phyloP scores from a whole-genome alignment of 2,888 invertebrate species.

The Adelphocoris suturalis region DNA sequence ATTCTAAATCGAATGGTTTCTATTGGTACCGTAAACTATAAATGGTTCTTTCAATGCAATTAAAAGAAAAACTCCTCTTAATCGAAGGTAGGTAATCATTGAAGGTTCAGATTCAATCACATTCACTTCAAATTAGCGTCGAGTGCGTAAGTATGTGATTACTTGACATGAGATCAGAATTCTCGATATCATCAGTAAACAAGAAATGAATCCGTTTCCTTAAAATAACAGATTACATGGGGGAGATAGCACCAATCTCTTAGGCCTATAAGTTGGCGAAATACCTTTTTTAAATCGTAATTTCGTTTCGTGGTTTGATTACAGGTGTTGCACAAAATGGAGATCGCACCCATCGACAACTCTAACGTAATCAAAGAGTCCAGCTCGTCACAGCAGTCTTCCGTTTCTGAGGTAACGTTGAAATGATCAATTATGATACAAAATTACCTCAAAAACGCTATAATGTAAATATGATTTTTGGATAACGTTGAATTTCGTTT shows the following conservation, averaged over 20 bases:
- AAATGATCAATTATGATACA: no score
- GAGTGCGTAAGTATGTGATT: not conserved
- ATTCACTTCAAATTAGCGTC: not conserved
- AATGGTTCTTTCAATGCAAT: no score
- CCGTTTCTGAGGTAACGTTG: slow-evolving; percentile 71
- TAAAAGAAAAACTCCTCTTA: not conserved
- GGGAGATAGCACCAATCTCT: slow-evolving; percentile 7
- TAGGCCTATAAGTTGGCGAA: not conserved
- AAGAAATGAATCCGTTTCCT: slow-evolving; percentile 20
- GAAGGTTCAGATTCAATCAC: no score
- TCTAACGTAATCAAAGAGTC: slow-evolving; percentile 72
- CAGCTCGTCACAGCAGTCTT: slow-evolving; percentile 64
- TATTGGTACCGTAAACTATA: no score
- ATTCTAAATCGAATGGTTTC: no score
- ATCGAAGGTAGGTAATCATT: no score
- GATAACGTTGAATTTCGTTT: no score
- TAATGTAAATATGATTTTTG: no score
- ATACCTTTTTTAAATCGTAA: not conserved
- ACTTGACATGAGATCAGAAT: not conserved
- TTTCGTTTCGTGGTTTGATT: slow-evolving; percentile 26
- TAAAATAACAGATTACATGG: not conserved
- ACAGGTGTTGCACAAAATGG: slow-evolving; percentile 69
- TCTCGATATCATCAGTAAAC: not conserved
- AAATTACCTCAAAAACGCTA: no score
- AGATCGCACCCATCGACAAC: slow-evolving; percentile 66